These are phyloP conservation scores for Sprattus sprattus DNA, from an alignment of 2,113 vertebrate genomes.

Conservation along the genomic window DNA sequence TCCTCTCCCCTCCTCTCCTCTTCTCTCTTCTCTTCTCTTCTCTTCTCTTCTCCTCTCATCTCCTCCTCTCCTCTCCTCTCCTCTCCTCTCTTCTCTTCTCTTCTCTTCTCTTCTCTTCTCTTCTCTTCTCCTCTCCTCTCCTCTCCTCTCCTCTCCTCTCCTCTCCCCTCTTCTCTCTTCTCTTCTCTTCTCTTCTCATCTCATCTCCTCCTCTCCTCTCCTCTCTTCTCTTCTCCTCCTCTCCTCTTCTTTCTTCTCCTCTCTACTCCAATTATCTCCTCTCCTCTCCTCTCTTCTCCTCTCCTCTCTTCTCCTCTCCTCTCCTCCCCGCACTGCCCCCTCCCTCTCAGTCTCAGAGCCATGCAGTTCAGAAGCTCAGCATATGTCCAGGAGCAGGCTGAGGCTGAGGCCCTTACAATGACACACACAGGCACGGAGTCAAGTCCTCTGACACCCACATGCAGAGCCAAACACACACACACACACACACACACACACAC, in stretches of 20 bases:
- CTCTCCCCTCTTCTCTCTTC: too few relatives aligned
- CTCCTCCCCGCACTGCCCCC: not conserved
- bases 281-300: too few relatives aligned
- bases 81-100: not conserved
- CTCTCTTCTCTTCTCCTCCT: too few relatives aligned
- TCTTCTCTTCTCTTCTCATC: not conserved
- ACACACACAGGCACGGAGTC: not conserved
- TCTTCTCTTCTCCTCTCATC: too few relatives aligned
- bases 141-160: not conserved
- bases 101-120: too few relatives aligned
- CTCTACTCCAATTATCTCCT: too few relatives aligned
- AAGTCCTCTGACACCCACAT: slow-evolving; percentile 9
- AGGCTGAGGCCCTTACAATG: slow-evolving; percentile 31
- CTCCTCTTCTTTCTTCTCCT: too few relatives aligned
- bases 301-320: not conserved
- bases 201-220: too few relatives aligned
- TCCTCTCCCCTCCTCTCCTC: too few relatives aligned
- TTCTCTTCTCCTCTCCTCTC: too few relatives aligned
- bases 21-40: too few relatives aligned
- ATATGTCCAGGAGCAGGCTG: slow-evolving; percentile 45
- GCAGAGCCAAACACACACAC: not conserved
- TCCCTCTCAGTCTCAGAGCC: not conserved
- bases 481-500: not conserved
- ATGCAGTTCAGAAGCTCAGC: slow-evolving; percentile 46
- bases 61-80: too few relatives aligned